phyloP scores from a whole-genome alignment of 2,888 invertebrate species.

The Nemoura dubitans region DNA sequence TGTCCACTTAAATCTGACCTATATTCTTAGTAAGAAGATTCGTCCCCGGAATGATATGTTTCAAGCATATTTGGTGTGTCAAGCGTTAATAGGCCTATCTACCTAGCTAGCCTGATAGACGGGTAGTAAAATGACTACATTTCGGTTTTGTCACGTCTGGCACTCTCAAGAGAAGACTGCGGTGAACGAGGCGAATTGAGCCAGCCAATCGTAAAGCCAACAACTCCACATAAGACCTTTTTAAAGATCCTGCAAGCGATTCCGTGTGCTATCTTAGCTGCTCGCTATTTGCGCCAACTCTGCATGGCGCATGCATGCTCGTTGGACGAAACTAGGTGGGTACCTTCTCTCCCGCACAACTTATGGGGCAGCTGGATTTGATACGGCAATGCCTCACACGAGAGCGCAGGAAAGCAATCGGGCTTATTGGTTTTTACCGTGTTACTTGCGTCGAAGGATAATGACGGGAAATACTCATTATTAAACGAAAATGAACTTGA shows the following conservation, averaged over 20 bases:
- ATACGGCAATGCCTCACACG: neutral
- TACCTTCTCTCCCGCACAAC: too few relatives aligned
- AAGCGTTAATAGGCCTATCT: neutral
- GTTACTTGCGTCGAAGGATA: neutral
- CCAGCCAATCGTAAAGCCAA: conserved; percentile 36
- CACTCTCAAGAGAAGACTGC: too few relatives aligned
- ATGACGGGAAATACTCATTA: neutral
- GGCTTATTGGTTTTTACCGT: neutral
- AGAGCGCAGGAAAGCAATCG: neutral
- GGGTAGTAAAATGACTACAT: conserved; percentile 26
- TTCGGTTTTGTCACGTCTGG: neutral
- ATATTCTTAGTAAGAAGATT: neutral
- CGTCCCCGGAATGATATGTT: neutral
- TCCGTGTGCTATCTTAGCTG: conserved; percentile 8
- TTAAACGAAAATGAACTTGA: neutral
- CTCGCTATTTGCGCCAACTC: neutral
- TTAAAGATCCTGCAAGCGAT: conserved; percentile 9
- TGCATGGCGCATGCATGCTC: neutral
- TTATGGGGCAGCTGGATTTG: neutral
- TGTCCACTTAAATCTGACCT: neutral
- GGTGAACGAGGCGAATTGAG: conserved; percentile 1
- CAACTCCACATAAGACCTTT: conserved; percentile 30
- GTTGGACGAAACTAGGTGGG: neutral
- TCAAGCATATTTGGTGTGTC: neutral
- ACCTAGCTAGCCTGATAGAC: conserved; percentile 1